Conservation (phyloP, 2,797 vertebrate genomes). For the Acanthornis magna region DNA sequence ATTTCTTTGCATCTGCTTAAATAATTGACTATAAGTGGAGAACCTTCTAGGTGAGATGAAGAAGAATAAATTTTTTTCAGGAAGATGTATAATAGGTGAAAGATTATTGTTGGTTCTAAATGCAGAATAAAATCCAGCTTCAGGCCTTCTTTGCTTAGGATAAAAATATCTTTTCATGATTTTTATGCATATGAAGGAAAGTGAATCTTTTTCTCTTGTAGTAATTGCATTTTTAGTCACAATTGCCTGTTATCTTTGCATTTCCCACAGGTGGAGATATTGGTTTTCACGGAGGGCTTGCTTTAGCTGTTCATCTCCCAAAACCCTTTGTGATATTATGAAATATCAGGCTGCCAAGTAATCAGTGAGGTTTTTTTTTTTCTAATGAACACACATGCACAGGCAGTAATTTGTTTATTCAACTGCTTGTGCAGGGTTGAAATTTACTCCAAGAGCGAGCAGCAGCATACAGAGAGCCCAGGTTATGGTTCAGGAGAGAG, state of each 20-base stretch:
- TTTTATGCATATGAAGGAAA: slow-evolving; percentile 12
- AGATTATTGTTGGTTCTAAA: not conserved
- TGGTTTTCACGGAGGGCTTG: slow-evolving; percentile 46
- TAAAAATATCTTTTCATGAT: slow-evolving; percentile 47
- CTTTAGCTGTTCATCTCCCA: slow-evolving; percentile 43
- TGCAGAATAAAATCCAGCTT: slow-evolving; percentile 23
- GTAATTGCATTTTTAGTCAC: slow-evolving; percentile 67
- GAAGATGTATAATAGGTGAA: not conserved
- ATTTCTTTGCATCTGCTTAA: not conserved
- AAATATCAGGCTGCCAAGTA: slow-evolving; percentile 54
- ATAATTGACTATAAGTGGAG: not conserved
- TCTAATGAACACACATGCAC: not conserved
- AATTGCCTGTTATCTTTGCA: slow-evolving; percentile 43
- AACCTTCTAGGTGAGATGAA: not conserved
- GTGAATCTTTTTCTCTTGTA: slow-evolving; percentile 4
- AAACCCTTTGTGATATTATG: slow-evolving; percentile 40
- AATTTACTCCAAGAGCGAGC: slow-evolving; percentile 10
- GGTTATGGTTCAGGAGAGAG: not conserved
- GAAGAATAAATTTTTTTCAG: not conserved
- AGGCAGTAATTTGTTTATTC: slow-evolving; percentile 56
- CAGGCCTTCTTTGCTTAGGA: not conserved
- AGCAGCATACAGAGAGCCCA: not conserved
- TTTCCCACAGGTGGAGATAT: slow-evolving; percentile 60
- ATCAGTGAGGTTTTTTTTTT: not conserved
- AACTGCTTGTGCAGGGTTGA: not conserved